Conservation (phyloP, 2,888 invertebrate genomes). For the Trachelus tabidus region DNA sequence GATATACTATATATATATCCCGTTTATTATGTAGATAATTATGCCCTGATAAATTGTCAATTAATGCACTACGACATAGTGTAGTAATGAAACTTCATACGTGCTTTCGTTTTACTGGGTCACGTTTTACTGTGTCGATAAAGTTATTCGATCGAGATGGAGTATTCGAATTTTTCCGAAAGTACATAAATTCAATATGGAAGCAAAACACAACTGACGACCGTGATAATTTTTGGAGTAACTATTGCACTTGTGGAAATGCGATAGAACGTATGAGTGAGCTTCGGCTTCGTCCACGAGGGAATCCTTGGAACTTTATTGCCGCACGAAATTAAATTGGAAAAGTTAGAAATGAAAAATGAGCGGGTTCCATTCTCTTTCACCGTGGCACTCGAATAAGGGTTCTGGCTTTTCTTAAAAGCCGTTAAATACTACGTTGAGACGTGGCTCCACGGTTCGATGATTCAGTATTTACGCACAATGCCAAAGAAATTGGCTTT, state of each 20-base stretch:
- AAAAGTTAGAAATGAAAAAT: constrained; percentile 51
- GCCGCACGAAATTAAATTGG: constrained; percentile 45
- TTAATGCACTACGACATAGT: neutral
- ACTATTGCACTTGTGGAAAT: neutral
- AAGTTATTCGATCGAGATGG: neutral
- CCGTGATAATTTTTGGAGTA: neutral
- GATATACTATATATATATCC: neutral
- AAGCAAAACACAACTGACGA: neutral
- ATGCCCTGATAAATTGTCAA: neutral
- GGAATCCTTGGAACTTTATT: constrained; percentile 33
- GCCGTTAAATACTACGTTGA: constrained; percentile 53
- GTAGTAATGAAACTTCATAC: neutral
- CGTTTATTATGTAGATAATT: neutral
- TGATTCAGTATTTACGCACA: constrained; percentile 61
- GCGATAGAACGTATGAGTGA: neutral
- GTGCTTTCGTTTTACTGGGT: neutral
- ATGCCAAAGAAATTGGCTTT: constrained; percentile 55
- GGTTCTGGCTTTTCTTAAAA: constrained; percentile 40
- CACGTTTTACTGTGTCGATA: neutral
- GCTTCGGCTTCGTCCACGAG: neutral
- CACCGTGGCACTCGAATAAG: constrained; percentile 23
- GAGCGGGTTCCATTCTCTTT: constrained; percentile 31
- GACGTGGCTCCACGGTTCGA: constrained; percentile 40
- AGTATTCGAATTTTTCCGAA: neutral
- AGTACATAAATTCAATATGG: neutral